phyloP scores from a whole-genome alignment of 2,797 vertebrate genomes.

The Syndactyla subalaris region DNA sequence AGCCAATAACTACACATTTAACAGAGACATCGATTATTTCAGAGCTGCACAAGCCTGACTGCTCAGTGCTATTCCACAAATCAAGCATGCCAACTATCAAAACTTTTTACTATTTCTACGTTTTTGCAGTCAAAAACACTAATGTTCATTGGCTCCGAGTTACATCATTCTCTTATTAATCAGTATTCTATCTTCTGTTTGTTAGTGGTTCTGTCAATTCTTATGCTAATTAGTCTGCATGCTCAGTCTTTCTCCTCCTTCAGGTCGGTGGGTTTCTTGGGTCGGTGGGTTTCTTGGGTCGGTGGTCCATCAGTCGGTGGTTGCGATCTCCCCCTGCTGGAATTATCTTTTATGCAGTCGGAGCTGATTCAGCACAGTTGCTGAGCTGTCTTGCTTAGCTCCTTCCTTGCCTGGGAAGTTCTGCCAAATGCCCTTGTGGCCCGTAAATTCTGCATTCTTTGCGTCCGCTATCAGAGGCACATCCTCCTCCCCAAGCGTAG shows the following conservation, averaged over 20 bases:
- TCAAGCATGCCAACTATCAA: not conserved
- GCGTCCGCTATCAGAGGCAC: accelerated
- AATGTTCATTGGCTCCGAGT: not conserved
- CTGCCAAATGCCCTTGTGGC: not conserved
- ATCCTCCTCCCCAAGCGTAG: not conserved
- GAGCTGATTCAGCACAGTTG: not conserved
- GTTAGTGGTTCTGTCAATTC: not conserved
- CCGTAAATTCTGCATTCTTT: not conserved
- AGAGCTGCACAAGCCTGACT: not conserved
- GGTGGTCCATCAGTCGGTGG: accelerated
- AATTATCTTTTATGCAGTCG: not conserved
- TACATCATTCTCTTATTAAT: not conserved
- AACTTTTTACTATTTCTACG: not conserved
- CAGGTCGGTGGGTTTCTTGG: not conserved
- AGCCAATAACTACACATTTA: not conserved
- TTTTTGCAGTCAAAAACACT: not conserved
- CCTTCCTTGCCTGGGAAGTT: not conserved
- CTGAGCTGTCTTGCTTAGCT: not conserved
- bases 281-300: not conserved
- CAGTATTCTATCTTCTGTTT: not conserved
- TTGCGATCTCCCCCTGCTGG: too few species aligned
- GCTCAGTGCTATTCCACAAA: not conserved
- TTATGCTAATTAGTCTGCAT: not conserved
- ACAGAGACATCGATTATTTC: not conserved
- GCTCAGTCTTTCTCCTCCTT: not conserved